A percentile compares a stretch with the other conserved stretches of the same genome.
These are phyloP conservation scores for Rhineura floridana DNA, from an alignment of 2,113 vertebrate species.

Conservation along the genomic window DNA sequence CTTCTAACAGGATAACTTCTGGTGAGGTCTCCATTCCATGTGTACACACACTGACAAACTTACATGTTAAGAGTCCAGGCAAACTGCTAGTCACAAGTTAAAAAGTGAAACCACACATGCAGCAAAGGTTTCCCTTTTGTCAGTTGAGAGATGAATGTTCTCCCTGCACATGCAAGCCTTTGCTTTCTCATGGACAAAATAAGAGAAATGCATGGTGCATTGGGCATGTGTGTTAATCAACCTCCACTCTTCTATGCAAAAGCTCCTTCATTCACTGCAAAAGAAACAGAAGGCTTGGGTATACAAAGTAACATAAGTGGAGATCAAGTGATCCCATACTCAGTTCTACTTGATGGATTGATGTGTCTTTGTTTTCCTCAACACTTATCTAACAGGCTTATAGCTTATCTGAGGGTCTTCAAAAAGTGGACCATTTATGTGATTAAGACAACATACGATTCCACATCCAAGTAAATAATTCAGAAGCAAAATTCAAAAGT, in stretches of 20 bases:
- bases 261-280: background rate
- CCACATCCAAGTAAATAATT: background rate
- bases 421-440: background rate
- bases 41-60: background rate
- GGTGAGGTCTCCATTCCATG: background rate
- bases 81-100: background rate
- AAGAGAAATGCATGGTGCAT: background rate
- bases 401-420: background rate
- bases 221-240: background rate
- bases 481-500: background rate
- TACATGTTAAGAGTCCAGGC: background rate
- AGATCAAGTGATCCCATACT: background rate
- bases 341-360: too few relatives aligned
- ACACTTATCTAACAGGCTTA: background rate
- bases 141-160: background rate
- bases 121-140: background rate
- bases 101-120: background rate
- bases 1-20: background rate
- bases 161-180: background rate
- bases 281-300: background rate
- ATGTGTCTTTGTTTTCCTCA: background rate
- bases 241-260: background rate
- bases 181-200: background rate
- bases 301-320: background rate
- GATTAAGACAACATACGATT: background rate